These are phyloP conservation scores for Pyrrhia umbra DNA, from an alignment of 2,888 invertebrate genomes.

Conservation along the genomic window DNA sequence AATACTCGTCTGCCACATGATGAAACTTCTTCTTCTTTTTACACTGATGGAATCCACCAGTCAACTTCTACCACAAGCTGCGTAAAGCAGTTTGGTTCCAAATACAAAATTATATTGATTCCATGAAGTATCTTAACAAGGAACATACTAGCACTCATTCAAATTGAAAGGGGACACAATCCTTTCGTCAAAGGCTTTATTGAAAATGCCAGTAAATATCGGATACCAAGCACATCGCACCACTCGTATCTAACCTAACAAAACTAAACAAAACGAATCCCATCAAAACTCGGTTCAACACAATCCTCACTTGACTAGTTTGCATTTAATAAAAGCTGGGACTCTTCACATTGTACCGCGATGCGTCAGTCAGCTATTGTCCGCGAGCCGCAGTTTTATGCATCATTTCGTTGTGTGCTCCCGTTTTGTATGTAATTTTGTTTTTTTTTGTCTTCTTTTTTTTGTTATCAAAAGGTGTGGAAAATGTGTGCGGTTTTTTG, in stretches of 20 bases:
- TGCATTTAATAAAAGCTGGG: constrained; percentile 34
- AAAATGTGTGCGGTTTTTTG: constrained; percentile 15
- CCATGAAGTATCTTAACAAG: no score
- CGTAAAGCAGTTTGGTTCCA: no score
- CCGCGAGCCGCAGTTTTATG: constrained; percentile 37
- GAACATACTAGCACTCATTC: no score
- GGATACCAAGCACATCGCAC: no score
- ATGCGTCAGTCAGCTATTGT: constrained; percentile 52
- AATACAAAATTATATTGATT: no score
- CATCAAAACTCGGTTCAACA: constrained; percentile 17
- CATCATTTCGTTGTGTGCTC: constrained; percentile 45
- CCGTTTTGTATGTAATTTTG: constrained; percentile 17
- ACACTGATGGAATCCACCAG: no score
- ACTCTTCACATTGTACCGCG: constrained; percentile 22
- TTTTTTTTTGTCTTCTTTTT: constrained; percentile 8
- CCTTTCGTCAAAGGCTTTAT: no score
- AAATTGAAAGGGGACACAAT: no score
- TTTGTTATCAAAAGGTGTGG: constrained; percentile 8
- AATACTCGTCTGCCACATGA: no score
- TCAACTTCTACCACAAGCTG: no score
- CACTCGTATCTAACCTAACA: neutral
- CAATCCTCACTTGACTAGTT: constrained; percentile 35
- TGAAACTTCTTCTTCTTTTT: no score
- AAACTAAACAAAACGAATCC: constrained; percentile 19
- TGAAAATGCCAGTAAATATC: neutral